These are phyloP conservation scores for Nomada fucata DNA, from an alignment of 2,888 invertebrate species.

Conservation along the genomic window DNA sequence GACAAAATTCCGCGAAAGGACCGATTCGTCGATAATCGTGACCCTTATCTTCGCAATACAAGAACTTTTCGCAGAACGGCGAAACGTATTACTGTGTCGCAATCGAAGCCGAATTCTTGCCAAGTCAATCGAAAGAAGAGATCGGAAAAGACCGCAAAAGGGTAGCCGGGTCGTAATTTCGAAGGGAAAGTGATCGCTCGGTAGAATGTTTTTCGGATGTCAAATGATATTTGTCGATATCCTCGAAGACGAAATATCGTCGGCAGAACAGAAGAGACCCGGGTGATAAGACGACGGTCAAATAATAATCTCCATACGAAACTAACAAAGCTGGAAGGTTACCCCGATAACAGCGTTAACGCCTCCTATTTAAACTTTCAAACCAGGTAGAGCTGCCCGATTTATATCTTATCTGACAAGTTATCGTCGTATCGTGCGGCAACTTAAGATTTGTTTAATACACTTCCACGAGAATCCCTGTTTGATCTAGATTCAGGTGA, in stretches of 20 bases:
- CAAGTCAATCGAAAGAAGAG: no score
- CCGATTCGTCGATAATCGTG: background rate
- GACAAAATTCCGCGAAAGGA: constrained; percentile 9
- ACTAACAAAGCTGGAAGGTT: constrained; percentile 54
- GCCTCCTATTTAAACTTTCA: constrained; percentile 61
- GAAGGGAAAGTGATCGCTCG: background rate
- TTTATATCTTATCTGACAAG: constrained; percentile 37
- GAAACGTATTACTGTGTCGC: background rate
- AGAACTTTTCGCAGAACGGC: background rate
- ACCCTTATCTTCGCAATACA: constrained; percentile 28
- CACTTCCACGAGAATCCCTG: background rate
- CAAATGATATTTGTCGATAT: constrained; percentile 22
- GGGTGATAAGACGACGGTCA: constrained; percentile 53
- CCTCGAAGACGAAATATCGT: constrained; percentile 34
- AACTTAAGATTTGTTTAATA: constrained; percentile 26
- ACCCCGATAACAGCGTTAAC: constrained; percentile 57
- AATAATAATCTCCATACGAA: constrained; percentile 60
- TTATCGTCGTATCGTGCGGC: constrained; percentile 11
- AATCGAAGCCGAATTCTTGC: no score
- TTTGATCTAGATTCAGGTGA: constrained; percentile 32
- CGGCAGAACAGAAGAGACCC: constrained; percentile 31
- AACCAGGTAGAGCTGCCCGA: constrained; percentile 30
- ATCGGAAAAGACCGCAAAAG: no score
- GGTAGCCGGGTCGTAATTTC: background rate
- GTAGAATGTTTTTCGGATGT: constrained; percentile 7